Conservation (phyloP, 2,113 vertebrate genomes). For the Stercorarius parasiticus region DNA sequence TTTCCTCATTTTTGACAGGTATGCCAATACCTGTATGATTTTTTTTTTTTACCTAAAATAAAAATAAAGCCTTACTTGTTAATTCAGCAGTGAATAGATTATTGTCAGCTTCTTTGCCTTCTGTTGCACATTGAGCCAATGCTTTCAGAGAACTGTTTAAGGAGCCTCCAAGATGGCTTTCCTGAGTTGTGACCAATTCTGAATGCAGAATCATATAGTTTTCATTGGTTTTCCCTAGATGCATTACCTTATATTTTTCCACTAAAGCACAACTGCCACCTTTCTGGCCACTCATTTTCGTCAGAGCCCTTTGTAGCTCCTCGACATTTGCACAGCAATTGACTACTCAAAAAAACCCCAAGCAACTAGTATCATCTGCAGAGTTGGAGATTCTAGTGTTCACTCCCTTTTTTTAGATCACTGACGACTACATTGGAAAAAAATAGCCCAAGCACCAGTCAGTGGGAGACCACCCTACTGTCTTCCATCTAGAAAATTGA, state of each 20-base stretch:
- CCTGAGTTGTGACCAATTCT: neutral
- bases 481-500: neutral
- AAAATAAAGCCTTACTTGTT: rapidly evolving
- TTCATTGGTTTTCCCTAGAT: neutral
- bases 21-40: neutral
- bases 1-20: neutral
- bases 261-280: neutral
- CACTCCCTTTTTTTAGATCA: neutral
- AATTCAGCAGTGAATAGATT: no score
- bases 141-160: neutral
- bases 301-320: neutral
- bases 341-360: neutral
- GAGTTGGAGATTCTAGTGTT: neutral
- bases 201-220: neutral
- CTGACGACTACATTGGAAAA: neutral
- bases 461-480: neutral
- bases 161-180: neutral
- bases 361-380: rapidly evolving
- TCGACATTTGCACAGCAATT: neutral
- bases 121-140: rapidly evolving
- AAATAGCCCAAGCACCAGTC: rapidly evolving
- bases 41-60: neutral
- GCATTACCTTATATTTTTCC: neutral
- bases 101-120: neutral
- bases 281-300: neutral